phyloP scores from a whole-genome alignment of 2,888 invertebrate genomes.

The Elysia crispata region DNA sequence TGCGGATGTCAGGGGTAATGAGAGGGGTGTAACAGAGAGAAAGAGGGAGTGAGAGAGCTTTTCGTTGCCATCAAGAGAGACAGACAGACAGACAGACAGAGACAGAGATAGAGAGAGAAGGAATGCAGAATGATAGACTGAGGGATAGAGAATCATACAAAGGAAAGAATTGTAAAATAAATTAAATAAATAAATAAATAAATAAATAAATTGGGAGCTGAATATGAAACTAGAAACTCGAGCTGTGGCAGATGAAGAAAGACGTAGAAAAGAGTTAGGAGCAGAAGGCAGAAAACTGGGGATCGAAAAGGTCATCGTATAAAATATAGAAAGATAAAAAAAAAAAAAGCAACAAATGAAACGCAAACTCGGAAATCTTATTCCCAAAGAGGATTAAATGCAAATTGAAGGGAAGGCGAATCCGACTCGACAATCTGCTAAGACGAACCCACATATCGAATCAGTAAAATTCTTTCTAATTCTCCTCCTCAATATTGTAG shows the following conservation, averaged over 20 bases:
- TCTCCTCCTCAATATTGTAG: too few species aligned
- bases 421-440: too few species aligned
- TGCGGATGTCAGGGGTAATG: too few species aligned
- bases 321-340: too few species aligned
- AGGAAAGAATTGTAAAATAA: too few species aligned
- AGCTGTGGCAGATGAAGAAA: not conserved
- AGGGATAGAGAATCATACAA: too few species aligned
- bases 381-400: too few species aligned
- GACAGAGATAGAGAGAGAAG: conserved; percentile 18
- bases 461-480: too few species aligned
- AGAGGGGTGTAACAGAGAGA: not conserved
- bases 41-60: conserved; percentile 2
- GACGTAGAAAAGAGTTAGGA: conserved; percentile 18
- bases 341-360: not conserved
- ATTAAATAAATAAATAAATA: too few species aligned
- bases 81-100: conserved; percentile 23
- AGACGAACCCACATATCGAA: too few species aligned
- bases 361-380: not conserved
- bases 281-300: not conserved
- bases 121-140: not conserved
- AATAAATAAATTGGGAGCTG: not conserved
- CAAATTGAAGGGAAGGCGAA: too few species aligned
- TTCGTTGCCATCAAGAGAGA: conserved; percentile 16
- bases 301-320: too few species aligned
- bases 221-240: not conserved